Conservation (phyloP, 2,113 vertebrate genomes). For the Dipodomys ordii region DNA sequence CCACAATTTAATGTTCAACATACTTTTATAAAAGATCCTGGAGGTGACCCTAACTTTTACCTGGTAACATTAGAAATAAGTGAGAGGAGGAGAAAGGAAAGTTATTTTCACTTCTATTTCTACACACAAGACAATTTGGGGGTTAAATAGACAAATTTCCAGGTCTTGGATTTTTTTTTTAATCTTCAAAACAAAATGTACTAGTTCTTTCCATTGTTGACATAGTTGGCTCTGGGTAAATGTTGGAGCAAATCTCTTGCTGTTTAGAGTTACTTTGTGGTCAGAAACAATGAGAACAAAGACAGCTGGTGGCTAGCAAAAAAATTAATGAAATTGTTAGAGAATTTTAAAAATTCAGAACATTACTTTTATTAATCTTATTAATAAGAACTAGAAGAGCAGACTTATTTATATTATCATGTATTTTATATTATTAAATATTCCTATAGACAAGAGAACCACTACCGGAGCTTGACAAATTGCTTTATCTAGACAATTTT, state of each 20-base stretch:
- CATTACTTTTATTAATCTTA: constrained; percentile 60
- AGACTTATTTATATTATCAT: constrained; percentile 55
- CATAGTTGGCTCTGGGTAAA: constrained; percentile 77
- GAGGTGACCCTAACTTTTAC: neutral
- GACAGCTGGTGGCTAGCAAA: constrained; percentile 69
- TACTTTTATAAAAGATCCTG: neutral
- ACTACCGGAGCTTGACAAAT: neutral
- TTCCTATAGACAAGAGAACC: constrained; percentile 31
- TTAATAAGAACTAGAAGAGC: constrained; percentile 51
- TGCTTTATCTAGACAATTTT: constrained; percentile 43
- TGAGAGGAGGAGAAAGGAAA: neutral
- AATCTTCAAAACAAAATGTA: constrained; percentile 80
- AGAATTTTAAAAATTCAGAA: neutral
- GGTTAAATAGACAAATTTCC: constrained; percentile 60
- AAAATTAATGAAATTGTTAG: constrained; percentile 38
- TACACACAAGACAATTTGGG: neutral
- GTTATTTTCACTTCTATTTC: constrained; percentile 17
- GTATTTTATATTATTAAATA: constrained; percentile 66
- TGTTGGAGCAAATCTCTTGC: constrained; percentile 73
- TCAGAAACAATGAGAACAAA: constrained; percentile 57
- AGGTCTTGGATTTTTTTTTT: constrained; percentile 46
- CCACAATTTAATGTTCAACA: neutral
- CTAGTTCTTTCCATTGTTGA: constrained; percentile 81
- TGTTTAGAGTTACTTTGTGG: constrained; percentile 66
- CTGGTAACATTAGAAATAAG: constrained; percentile 13